Conservation (phyloP, 1,140 invertebrate genomes). For the Drosophila lacteicornis region DNA sequence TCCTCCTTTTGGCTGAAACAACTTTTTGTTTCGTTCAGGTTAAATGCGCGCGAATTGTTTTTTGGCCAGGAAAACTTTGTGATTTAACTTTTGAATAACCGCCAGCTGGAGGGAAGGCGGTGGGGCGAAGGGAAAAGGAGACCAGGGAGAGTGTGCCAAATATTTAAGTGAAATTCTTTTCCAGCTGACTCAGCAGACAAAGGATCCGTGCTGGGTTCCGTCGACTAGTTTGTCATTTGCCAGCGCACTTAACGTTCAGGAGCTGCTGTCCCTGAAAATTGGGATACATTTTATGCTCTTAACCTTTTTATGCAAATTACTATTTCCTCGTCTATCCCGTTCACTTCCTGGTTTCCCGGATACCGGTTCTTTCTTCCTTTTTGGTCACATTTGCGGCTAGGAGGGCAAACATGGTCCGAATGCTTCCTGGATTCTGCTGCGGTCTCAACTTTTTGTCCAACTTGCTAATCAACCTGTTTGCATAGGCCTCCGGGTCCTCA, state of each 20-base stretch:
- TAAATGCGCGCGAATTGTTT: constrained; percentile 83
- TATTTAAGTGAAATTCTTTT: constrained; percentile 69
- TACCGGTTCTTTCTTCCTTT: constrained; percentile 1
- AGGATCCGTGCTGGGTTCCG: constrained; percentile 14
- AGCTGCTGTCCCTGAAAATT: constrained; percentile 49
- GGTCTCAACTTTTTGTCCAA: constrained; percentile 29
- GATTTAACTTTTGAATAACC: constrained; percentile 81
- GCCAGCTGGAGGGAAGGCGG: constrained; percentile 13
- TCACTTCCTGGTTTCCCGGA: constrained; percentile 6
- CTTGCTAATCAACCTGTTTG: constrained; percentile 78
- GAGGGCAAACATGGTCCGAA: constrained; percentile 57
- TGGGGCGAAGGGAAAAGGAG: neutral
- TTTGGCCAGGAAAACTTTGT: constrained; percentile 71
- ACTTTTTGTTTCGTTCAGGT: constrained; percentile 81
- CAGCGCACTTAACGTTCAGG: constrained; percentile 49
- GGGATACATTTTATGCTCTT: constrained; percentile 66
- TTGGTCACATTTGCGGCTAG: constrained; percentile 68
- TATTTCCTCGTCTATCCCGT: constrained; percentile 17
- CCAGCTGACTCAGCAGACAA: constrained; percentile 45
- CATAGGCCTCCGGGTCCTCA: constrained; percentile 43
- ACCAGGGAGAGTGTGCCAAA: constrained; percentile 60
- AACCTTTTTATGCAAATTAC: constrained; percentile 82
- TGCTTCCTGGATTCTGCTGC: constrained; percentile 31
- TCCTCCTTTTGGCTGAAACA: constrained; percentile 27
- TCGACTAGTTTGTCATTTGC: constrained; percentile 64